phyloP scores from a whole-genome alignment of 2,888 invertebrate species.

The Caenorhabditis zanzibari region DNA sequence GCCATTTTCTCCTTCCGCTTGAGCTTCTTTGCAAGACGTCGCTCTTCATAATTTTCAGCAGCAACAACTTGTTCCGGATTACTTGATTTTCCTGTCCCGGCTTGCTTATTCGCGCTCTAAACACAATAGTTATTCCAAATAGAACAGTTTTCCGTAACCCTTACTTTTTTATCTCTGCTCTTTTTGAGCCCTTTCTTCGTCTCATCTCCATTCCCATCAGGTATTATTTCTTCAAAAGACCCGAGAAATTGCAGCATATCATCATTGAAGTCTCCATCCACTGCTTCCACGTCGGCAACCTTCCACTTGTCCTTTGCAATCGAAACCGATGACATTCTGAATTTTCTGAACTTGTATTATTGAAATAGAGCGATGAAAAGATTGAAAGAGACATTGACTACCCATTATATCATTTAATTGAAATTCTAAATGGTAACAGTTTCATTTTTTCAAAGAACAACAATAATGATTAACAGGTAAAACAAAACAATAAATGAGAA shows the following conservation, averaged over 20 bases:
- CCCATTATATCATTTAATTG: too few species aligned
- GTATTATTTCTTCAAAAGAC: constrained; percentile 73
- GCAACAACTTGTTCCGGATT: constrained; percentile 7
- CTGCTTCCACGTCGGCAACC: constrained; percentile 48
- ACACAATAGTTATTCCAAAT: neutral
- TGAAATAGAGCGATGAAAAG: constrained; percentile 3
- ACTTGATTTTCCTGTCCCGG: neutral
- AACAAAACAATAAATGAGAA: constrained; percentile 41
- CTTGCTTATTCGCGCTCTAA: neutral
- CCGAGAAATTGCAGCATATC: constrained; percentile 68
- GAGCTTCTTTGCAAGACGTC: constrained; percentile 38
- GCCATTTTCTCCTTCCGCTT: constrained; percentile 55
- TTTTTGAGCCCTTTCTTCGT: too few species aligned
- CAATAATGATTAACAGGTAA: constrained; percentile 14
- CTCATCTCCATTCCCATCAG: constrained; percentile 35
- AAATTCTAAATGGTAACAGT: too few species aligned
- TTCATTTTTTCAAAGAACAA: neutral
- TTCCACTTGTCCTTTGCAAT: constrained; percentile 60
- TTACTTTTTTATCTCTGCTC: neutral
- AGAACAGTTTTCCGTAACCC: too few species aligned
- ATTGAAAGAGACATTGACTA: neutral
- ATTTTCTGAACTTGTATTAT: too few species aligned
- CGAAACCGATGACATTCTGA: constrained; percentile 32
- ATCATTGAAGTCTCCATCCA: constrained; percentile 66
- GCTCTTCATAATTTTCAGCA: constrained; percentile 40